A percentile compares a stretch with the other conserved stretches of the same genome.
phyloP scores from a whole-genome alignment of 2,113 vertebrate species.

The Pampusana beccarii region DNA sequence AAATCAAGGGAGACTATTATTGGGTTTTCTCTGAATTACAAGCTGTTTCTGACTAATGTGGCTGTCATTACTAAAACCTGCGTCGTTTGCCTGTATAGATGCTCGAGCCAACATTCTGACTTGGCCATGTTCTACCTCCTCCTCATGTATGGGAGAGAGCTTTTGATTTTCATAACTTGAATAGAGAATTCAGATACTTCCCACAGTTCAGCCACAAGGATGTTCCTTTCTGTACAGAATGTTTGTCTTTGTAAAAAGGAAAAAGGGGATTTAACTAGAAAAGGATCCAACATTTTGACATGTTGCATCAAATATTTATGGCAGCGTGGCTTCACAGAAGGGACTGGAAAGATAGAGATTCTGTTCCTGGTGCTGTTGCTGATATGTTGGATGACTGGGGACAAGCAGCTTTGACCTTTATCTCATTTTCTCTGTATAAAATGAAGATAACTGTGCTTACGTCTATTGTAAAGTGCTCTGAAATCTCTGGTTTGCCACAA shows the following conservation, averaged over 20 bases:
- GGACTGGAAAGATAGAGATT: background rate
- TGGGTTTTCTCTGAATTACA: background rate
- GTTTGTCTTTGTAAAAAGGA: background rate
- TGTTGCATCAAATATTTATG: background rate
- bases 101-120: background rate
- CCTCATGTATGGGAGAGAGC: background rate
- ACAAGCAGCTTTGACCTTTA: background rate
- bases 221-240: background rate
- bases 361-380: background rate
- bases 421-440: background rate
- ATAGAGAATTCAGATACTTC: background rate
- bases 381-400: background rate
- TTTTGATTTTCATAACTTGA: background rate
- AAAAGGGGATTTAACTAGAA: background rate
- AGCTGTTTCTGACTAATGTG: background rate
- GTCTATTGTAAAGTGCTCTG: background rate
- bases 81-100: background rate
- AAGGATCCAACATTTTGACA: background rate
- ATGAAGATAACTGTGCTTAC: background rate
- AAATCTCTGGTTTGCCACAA: background rate
- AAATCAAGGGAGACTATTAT: background rate
- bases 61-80: background rate
- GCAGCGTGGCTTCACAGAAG: background rate
- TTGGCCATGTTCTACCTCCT: accelerated
- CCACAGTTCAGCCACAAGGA: background rate